Evolutionary conservation across 2,797 vertebrate genomes (phyloP).

Genomic region (Odontamblyopus lacepedii): DNA sequence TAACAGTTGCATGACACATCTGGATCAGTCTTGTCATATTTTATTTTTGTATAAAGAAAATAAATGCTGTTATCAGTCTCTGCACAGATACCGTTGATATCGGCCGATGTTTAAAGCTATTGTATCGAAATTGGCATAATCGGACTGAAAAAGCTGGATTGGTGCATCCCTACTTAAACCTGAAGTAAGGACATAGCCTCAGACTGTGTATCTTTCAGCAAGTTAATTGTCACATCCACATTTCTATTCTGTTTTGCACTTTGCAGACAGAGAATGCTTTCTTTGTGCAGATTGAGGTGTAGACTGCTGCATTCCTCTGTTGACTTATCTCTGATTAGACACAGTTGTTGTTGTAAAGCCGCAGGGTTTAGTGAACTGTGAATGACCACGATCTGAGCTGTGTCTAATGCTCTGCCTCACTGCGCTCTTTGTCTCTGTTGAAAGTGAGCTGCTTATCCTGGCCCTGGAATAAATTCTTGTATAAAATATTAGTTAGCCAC

Average conservation of each 20-base stretch:
- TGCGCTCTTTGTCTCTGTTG: background rate
- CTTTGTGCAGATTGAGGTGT: background rate
- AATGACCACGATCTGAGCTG: slow-evolving; percentile 6
- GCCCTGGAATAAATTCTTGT: slow-evolving; percentile 10
- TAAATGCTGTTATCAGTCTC: too few relatives aligned
- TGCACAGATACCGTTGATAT: too few relatives aligned
- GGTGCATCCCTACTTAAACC: too few relatives aligned
- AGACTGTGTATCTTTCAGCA: too few relatives aligned
- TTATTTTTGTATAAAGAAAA: too few relatives aligned
- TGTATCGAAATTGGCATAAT: too few relatives aligned
- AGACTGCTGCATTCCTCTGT: background rate
- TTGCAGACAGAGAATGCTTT: background rate
- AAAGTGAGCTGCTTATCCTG: slow-evolving; percentile 13
- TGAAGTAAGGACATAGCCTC: too few relatives aligned
- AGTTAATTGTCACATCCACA: background rate
- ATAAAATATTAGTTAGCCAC: slow-evolving; percentile 7
- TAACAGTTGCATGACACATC: too few relatives aligned
- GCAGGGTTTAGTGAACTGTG: background rate
- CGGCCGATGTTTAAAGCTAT: too few relatives aligned
- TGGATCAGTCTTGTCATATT: too few relatives aligned
- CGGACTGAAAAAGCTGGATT: too few relatives aligned
- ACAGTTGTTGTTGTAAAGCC: background rate
- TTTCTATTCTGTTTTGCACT: background rate
- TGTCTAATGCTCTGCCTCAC: background rate
- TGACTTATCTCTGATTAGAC: background rate